These are phyloP conservation scores for Thalassaphorura encarpata DNA, from an alignment of 1,140 invertebrate species.

Conservation along the genomic window DNA sequence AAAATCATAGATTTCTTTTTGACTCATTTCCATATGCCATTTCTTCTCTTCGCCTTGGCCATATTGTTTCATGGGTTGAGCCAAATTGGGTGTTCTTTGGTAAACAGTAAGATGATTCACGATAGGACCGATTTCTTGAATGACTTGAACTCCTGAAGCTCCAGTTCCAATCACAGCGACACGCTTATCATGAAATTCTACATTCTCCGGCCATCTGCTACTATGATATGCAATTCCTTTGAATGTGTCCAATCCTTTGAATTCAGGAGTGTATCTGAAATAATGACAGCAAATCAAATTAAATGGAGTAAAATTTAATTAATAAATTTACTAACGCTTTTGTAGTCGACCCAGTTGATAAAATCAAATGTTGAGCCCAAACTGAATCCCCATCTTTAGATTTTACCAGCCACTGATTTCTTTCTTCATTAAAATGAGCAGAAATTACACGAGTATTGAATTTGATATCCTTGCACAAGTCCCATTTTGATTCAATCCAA, in stretches of 20 bases:
- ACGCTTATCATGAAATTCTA: constrained; percentile 6
- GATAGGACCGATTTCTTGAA: constrained; percentile 1
- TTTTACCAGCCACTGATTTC: too few species aligned
- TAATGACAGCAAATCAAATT: too few species aligned
- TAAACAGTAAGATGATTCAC: constrained; percentile 5
- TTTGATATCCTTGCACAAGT: background rate
- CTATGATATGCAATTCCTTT: constrained; percentile 6
- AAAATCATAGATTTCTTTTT: too few species aligned
- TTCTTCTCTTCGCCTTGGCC: too few species aligned
- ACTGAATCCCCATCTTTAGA: too few species aligned
- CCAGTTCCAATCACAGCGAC: constrained; percentile 14
- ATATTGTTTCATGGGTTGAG: constrained; percentile 1
- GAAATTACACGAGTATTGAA: background rate
- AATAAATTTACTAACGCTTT: too few species aligned
- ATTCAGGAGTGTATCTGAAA: background rate
- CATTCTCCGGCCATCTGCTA: background rate
- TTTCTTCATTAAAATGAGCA: background rate
- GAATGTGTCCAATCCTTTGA: constrained; percentile 2
- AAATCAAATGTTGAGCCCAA: background rate
- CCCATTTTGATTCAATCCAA: background rate
- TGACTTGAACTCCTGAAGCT: constrained; percentile 6
- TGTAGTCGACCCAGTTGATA: background rate
- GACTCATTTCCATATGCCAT: too few species aligned
- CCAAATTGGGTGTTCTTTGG: constrained; percentile 10
- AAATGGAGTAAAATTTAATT: too few species aligned